Evolutionary conservation across 2,113 vertebrate genomes (phyloP), one percentile per base, ranked within the genome.

Genomic region (Eolophus roseicapilla): DNA sequence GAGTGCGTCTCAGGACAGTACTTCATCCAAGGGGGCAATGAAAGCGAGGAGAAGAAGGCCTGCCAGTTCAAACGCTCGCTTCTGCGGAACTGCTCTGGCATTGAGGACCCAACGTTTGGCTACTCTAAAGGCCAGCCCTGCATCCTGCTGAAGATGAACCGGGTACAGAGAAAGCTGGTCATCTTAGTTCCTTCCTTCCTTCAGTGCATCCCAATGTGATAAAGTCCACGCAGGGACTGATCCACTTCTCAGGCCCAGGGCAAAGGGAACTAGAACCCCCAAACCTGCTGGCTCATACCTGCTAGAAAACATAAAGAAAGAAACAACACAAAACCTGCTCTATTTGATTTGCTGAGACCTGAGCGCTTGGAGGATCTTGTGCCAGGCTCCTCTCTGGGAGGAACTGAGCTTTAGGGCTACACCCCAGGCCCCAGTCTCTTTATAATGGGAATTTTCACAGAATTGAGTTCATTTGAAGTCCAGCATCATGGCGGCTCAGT

Each of bases 131-230:
- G 99, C 93, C 99, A 98, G 92, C 99, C 99, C 75, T 99, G 99
- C 95, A 96, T 99, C 95, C 97, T 99, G 71, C 98, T 99, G 62
- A 99, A 99, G 97, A 99, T 99, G 99, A 99, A 99, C 96, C 94
- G 99, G 98, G 99, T 99, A 98, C 63, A 71, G 41, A 76, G 17
- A 71, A 67, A 77, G 13, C 13, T 1, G 1, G 5, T 47, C 3
- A 0, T n/a, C 69, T 35, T 23, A 28, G 10, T 23, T 64, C 60
- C n/a, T 47, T 91, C 46, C 43, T 89, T 91, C 49, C 43, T 87
- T 77, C 71, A 21, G 35, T 47, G 44, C 59, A 20, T 27, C 29
- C 47, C 63, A 64, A 53, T 17, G 14, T n/a, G 33, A 41, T 20
- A 47, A 81, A 70, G 35, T 41, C 10, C 31, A 64, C 4, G 39